Conservation (phyloP, 1,140 invertebrate species). For the Drosophila auraria region DNA sequence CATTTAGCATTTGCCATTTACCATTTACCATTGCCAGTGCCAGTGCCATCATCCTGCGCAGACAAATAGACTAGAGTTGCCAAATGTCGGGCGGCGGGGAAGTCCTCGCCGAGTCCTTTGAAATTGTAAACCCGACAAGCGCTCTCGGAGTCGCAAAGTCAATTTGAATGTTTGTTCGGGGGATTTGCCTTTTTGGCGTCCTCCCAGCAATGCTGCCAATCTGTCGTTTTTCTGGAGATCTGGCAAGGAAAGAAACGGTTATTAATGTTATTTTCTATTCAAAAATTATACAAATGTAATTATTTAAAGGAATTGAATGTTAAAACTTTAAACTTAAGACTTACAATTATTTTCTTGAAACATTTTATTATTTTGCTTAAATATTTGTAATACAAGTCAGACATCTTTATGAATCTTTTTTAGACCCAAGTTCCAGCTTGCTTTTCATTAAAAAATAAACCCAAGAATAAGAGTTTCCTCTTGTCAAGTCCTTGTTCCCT, state of each 20-base stretch:
- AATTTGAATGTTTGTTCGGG: conserved; percentile 75
- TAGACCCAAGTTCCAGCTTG: not conserved
- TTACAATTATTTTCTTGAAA: not conserved
- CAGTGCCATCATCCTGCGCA: conserved; percentile 20
- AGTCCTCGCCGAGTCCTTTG: conserved; percentile 17
- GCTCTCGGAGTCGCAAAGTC: conserved; percentile 69
- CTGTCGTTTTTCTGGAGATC: not conserved
- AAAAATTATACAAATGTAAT: not conserved
- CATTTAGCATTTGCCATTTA: conserved; percentile 1
- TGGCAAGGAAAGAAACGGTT: too few relatives aligned
- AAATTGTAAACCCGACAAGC: conserved; percentile 46
- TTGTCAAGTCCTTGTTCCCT: not conserved
- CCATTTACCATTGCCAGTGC: conserved; percentile 1
- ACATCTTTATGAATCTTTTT: not conserved
- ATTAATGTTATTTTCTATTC: not conserved
- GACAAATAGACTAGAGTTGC: conserved; percentile 69
- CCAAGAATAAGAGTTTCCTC: not conserved
- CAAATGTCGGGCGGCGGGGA: conserved; percentile 15
- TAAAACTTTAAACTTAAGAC: not conserved
- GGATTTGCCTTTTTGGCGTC: conserved; percentile 46
- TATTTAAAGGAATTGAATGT: not conserved
- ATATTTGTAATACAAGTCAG: not conserved
- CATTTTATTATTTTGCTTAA: too few relatives aligned
- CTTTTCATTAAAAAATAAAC: not conserved
- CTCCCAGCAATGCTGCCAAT: conserved; percentile 1